Conservation (phyloP, 2,113 vertebrate species). For the Silurus glanis region DNA sequence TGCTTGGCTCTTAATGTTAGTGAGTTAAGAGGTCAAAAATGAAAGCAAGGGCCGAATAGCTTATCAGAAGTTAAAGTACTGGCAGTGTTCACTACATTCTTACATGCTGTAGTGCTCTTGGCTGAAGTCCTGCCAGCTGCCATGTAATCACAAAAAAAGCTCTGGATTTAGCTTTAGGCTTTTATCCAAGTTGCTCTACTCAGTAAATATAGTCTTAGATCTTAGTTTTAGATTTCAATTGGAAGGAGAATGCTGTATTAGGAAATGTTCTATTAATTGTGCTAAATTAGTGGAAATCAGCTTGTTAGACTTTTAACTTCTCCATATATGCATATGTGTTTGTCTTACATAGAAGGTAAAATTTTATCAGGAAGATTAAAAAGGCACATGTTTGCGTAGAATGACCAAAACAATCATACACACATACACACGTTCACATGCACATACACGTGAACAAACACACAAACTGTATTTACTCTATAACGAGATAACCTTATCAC, state of each 20-base stretch:
- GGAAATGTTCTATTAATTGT: not conserved
- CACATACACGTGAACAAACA: too few species aligned
- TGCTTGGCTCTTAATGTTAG: slow-evolving; percentile 28
- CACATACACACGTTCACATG: too few species aligned
- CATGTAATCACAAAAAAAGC: not conserved
- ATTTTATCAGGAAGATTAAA: not conserved
- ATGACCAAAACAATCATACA: too few species aligned
- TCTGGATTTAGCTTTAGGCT: not conserved
- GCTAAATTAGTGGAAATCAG: not conserved
- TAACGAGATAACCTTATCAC: too few species aligned
- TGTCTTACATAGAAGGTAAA: not conserved
- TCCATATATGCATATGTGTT: not conserved
- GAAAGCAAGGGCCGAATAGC: slow-evolving; percentile 14
- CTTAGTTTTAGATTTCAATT: not conserved
- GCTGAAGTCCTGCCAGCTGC: slow-evolving; percentile 14
- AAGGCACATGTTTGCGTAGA: not conserved
- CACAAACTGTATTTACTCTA: too few species aligned
- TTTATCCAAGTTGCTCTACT: not conserved
- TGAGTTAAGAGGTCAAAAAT: slow-evolving; percentile 31
- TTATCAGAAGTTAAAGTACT: slow-evolving; percentile 43
- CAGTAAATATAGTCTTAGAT: not conserved
- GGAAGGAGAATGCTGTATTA: not conserved
- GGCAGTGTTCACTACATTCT: slow-evolving; percentile 37
- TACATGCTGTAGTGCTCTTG: slow-evolving; percentile 43
- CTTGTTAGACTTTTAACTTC: not conserved